These are phyloP conservation scores for Drosophila truncata DNA, from an alignment of 1,140 invertebrate species.

Conservation along the genomic window DNA sequence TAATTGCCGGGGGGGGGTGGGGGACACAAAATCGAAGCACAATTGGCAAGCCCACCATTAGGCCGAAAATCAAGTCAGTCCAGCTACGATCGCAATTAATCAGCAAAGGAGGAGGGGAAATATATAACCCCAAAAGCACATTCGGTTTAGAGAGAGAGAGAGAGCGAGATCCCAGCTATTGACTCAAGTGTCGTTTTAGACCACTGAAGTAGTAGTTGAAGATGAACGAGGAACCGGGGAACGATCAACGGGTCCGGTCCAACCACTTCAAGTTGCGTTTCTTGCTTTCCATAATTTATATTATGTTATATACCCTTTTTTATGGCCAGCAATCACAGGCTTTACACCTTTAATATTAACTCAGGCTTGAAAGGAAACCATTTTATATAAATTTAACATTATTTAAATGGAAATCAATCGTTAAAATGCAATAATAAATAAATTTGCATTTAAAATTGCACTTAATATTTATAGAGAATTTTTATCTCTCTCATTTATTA, in stretches of 20 bases:
- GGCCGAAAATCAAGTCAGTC: conserved; percentile 4
- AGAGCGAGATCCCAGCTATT: conserved; percentile 38
- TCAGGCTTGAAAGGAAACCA: background rate
- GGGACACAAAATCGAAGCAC: conserved; percentile 22
- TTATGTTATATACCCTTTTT: conserved; percentile 14
- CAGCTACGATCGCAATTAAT: conserved; percentile 26
- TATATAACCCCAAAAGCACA: background rate
- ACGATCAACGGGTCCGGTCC: conserved; percentile 12
- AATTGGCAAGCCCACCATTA: conserved; percentile 27
- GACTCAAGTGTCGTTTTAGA: conserved; percentile 82
- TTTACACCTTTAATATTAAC: background rate
- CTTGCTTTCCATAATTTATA: conserved; percentile 15
- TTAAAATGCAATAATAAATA: background rate
- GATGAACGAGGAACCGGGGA: conserved; percentile 2
- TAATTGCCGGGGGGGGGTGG: conserved; percentile 30
- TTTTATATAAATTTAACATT: background rate
- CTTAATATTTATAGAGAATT: background rate
- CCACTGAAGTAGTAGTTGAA: conserved; percentile 76
- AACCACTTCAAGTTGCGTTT: conserved; percentile 37
- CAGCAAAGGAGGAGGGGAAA: background rate
- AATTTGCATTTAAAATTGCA: conserved; percentile 7
- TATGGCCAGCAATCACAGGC: background rate
- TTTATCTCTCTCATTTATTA: too few species aligned
- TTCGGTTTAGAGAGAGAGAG: background rate
- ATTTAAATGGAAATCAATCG: background rate